Evolutionary conservation across 2,797 vertebrate genomes (phyloP).

Genomic region (Bovichtus variegatus): DNA sequence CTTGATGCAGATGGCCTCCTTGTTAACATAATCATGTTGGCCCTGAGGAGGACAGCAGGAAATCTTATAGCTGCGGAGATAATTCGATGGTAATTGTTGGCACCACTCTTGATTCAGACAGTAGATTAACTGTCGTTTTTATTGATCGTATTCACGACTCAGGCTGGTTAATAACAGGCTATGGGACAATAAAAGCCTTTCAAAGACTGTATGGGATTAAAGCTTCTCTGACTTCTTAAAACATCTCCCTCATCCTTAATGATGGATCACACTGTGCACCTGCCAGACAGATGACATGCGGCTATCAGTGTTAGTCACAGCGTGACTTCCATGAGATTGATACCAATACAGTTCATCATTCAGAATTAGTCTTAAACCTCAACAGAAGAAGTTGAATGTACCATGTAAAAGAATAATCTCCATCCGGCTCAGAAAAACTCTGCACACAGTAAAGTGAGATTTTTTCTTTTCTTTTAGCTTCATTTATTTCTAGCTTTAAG

Average conservation of each 20-base stretch:
- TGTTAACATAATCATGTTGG: slow-evolving; percentile 55
- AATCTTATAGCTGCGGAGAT: slow-evolving; percentile 35
- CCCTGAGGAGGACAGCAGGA: slow-evolving; percentile 46
- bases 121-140: not conserved
- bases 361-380: slow-evolving; percentile 24
- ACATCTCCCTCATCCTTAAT: not conserved
- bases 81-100: slow-evolving; percentile 38
- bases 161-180: slow-evolving; percentile 8
- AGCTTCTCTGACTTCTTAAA: slow-evolving; percentile 6
- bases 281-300: slow-evolving; percentile 22
- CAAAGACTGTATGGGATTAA: slow-evolving; percentile 16
- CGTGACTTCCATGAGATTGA: slow-evolving; percentile 23
- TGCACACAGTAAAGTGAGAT: not conserved
- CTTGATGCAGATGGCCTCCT: slow-evolving; percentile 51
- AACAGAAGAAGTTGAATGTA: not conserved
- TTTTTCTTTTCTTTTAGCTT: not conserved
- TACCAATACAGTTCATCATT: slow-evolving; percentile 16
- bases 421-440: not conserved
- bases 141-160: slow-evolving; percentile 36
- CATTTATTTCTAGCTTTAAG: not conserved
- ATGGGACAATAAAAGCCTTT: slow-evolving; percentile 12
- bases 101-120: not conserved
- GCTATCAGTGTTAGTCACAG: slow-evolving; percentile 15
- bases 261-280: slow-evolving; percentile 16
- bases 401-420: not conserved